phyloP scores from a whole-genome alignment of 2,888 invertebrate species.

The Micoletzkya japonica region DNA sequence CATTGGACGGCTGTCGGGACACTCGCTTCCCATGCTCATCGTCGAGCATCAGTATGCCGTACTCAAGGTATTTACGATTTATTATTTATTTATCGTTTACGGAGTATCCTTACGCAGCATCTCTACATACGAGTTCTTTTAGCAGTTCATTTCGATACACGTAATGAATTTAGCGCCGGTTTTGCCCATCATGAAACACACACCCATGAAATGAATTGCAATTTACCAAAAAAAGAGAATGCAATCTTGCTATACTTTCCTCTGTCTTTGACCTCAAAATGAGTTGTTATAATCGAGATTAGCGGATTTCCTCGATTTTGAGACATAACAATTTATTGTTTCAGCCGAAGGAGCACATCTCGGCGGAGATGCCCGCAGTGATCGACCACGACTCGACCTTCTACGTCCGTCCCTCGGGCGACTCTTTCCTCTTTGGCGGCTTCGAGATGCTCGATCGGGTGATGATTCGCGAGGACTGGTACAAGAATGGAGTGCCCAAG shows the following conservation, averaged over 20 bases:
- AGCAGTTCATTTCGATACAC: no score
- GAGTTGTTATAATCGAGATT: no score
- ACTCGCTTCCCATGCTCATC: constrained; percentile 66
- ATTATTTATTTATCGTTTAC: no score
- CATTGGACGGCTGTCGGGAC: constrained; percentile 64
- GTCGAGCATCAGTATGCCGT: constrained; percentile 68
- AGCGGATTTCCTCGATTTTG: no score
- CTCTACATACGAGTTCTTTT: no score
- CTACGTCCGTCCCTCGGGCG: constrained; percentile 65
- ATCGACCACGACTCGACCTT: constrained; percentile 67
- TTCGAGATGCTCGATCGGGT: constrained; percentile 65
- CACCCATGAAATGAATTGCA: no score
- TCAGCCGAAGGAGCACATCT: constrained; percentile 41
- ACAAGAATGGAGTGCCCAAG: constrained; percentile 64
- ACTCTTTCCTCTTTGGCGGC: constrained; percentile 46
- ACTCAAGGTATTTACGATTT: constrained; percentile 35
- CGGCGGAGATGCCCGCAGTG: constrained; percentile 65
- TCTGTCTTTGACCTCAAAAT: no score
- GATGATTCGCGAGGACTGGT: constrained; percentile 66
- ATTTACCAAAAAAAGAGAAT: no score
- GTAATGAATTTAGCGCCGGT: no score
- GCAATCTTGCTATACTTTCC: no score
- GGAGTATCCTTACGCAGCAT: no score
- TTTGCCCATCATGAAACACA: no score
- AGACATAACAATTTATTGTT: background rate